Base-by-base conservation (phyloP, 2,888 invertebrate genomes). In the Spodoptera littoralis region DNA sequence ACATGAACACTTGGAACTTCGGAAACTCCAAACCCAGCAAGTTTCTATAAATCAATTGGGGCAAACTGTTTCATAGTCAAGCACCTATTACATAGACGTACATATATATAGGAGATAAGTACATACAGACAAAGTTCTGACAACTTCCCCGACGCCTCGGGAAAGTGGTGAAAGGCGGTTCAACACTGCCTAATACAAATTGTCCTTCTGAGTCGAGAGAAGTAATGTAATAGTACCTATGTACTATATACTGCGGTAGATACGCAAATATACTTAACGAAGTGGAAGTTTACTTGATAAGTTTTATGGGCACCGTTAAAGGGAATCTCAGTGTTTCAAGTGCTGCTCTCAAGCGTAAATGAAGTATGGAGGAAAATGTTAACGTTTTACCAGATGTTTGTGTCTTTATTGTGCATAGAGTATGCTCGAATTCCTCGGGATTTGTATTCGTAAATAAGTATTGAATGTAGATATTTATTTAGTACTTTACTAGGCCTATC, bases 31-130 rank as follows among this genome's bases (percentile, higher is more conserved):
- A 48, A 59, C 47, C 2, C 41, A 22, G 30, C 36, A 67, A 60
- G 67, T 67, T 68, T 66, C 49, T 65, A 62, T 75, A 73, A 77
- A 77, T 77, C 70, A 77, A 77, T 77, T 77, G 73, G 64, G 65
- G 58, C 61, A 67, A 68, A 77, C 62, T 73, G 73, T 77, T 73
- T 61, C 73, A 73, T 64, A 69, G 63, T 54, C 48, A 56, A 59
- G 49, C 46, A 65, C 55, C 58, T 73, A 64, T 55, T 51, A 67
- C 11, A 61, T 57, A 60, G 30, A 64, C 4, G 55, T 54, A 44
- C 49, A 18, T 48, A 46, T 54, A 44, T 54, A 18, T 48, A 48
- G 18, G 11, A 30, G 41, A 65, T 54, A 57, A 43, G 58, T 62
- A 72, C 54, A 55, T 68, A 70, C 47, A 45, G 53, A 53, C 61